Base-by-base conservation (phyloP, 2,888 invertebrate genomes). In the Doris montereyensis region DNA sequence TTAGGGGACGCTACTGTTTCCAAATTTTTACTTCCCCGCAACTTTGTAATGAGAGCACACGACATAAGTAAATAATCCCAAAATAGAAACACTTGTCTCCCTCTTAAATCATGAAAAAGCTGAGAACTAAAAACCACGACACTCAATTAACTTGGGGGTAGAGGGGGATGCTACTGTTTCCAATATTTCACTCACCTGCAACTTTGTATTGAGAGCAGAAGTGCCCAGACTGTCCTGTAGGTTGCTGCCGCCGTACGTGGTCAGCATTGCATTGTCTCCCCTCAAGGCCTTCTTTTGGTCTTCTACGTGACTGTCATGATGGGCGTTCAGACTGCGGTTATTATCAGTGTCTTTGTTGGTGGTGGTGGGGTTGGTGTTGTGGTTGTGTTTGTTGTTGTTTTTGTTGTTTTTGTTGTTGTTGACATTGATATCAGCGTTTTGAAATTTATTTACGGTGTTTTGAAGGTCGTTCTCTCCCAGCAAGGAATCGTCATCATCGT, bases 401-500 rank as follows among this genome's bases (percentile, higher is more conserved):
- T 41, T 41, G 52, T 41, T 10, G 52, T 41, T 41, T 17, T 41
- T 41, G 52, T 41, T 41, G 5, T 5, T 41, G 5, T 5, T 41
- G 17, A 5, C 52, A 41, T 41, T 41, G 52, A 10, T 5, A 17
- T 41, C 52, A 10, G 52, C 17, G 52, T 41, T 41, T n/a, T n/a
- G n/a, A n/a, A n/a, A n/a, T n/a, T n/a, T n/a, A n/a, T n/a, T n/a
- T n/a, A n/a, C n/a, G n/a, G n/a, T n/a, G n/a, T n/a, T n/a, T n/a
- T n/a, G n/a, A n/a, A n/a, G n/a, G n/a, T n/a, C n/a, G 52, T 41
- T 17, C 17, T 41, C 17, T 41, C 17, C 8, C 5, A 17, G 17
- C 17, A 41, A 17, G 5, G 5, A 10, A 41, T 41, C 52, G 5
- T 3, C 32, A n/a, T 84, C 85, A 21, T 86, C 87, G 24, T 85